These are phyloP conservation scores for Prunella fulvescens DNA, from an alignment of 2,113 vertebrate genomes.

Conservation along the genomic window DNA sequence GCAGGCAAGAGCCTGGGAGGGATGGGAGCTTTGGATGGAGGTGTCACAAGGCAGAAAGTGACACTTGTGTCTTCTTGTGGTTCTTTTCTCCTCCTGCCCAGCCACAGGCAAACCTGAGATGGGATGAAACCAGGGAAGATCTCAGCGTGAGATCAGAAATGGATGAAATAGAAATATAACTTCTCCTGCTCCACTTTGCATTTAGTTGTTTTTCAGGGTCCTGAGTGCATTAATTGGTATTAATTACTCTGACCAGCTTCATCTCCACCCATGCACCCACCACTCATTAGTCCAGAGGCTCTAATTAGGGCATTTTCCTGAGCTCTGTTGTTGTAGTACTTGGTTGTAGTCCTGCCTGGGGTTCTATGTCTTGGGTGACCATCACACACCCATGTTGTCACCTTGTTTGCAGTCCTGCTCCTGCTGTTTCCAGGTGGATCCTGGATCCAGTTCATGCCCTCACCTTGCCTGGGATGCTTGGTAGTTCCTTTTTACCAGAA, in stretches of 20 bases:
- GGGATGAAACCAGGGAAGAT: not conserved
- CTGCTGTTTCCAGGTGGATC: not conserved
- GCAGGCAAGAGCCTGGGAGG: not conserved
- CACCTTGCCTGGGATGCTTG: not conserved
- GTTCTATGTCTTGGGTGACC: not conserved
- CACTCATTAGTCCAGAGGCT: not conserved
- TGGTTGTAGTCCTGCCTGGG: not conserved
- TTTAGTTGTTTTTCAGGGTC: not conserved
- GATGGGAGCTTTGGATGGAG: not conserved
- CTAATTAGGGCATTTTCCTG: not conserved
- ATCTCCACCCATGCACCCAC: not conserved
- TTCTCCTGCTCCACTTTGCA: not conserved
- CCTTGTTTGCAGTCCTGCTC: not conserved
- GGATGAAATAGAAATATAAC: not conserved
- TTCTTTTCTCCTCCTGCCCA: not conserved
- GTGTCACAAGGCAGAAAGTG: not conserved
- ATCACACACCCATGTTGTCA: not conserved
- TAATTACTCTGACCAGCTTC: not conserved
- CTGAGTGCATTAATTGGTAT: not conserved
- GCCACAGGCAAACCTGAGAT: not conserved
- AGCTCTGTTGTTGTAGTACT: not conserved
- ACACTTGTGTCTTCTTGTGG: fast-evolving
- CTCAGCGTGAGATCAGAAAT: not conserved
- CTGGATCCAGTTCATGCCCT: not conserved
- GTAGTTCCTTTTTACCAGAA: not conserved